These are phyloP conservation scores for Notoglanidium macrostoma DNA, from an alignment of 2,797 vertebrate genomes.

Conservation along the genomic window DNA sequence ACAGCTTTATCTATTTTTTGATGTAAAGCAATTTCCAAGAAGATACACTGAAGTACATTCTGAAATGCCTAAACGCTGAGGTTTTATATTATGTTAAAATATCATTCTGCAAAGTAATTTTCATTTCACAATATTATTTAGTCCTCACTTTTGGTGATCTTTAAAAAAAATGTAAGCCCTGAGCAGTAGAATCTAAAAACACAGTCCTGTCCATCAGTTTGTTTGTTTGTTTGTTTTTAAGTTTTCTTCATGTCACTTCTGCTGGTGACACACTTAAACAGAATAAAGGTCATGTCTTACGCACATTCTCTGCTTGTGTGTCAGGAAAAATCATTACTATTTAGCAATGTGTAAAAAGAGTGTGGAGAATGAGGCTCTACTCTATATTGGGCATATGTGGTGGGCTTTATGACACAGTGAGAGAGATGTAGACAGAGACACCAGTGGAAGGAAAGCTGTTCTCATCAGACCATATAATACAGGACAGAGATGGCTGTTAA, in stretches of 20 bases:
- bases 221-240: constrained; percentile 67
- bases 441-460: constrained; percentile 26
- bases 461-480: constrained; percentile 17
- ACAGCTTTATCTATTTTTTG: background rate
- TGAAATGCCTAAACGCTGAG: background rate
- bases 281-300: constrained; percentile 73
- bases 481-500: background rate
- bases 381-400: constrained; percentile 71
- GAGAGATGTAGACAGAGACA: constrained; percentile 22
- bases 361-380: constrained; percentile 61
- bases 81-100: background rate
- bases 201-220: constrained; percentile 51
- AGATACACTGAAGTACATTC: background rate
- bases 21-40: background rate
- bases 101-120: background rate
- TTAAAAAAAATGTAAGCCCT: background rate
- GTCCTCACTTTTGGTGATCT: background rate
- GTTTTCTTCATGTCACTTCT: constrained; percentile 64
- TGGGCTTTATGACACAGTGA: constrained; percentile 62
- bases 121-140: background rate
- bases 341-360: constrained; percentile 68
- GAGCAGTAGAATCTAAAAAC: constrained; percentile 60
- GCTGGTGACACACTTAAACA: constrained; percentile 66
- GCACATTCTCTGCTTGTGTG: constrained; percentile 69
- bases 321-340: constrained; percentile 80